Evolutionary conservation across 2,888 invertebrate genomes (phyloP), one percentile per base, ranked within the genome.

Genomic region (Cerastoderma edule): DNA sequence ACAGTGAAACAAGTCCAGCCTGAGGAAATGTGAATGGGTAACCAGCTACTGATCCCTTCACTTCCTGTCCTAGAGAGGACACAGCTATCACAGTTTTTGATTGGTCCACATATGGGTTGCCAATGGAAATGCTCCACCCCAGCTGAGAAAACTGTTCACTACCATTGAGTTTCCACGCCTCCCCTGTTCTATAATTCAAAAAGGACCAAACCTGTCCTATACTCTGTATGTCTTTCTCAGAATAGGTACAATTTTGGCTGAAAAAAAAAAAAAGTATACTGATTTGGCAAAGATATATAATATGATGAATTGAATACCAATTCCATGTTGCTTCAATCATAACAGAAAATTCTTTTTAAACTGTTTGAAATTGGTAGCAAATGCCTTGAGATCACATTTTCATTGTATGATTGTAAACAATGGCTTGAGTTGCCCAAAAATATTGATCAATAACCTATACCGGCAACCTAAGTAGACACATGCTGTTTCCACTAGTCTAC

Each of bases 101-200:
- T 54, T 65, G 48, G 24, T 79, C 77, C 63, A 74, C 72, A 63
- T 78, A 85, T n/a, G 88, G 87, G 33, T 75, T 72, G 8, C 89
- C 89, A 13, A 88, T 72, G 56, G 83, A 84, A 1, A 82, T 64
- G 35, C 83, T 84, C 70, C 78, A 80, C 0, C 88, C 88, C 32
- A 83, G 67, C 66, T 80, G 71, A 39, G 83, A 72, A 28, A 85
- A 84, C 24, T 73, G 48, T 1, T 67, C 67, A 6, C 22, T 13
- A n/a, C 88, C 89, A 27, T 53, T 33, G 8, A 83, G 5, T 32
- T 71, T 57, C 4, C 57, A 57, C 5, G 48, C 71, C 1, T 32
- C 30, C 0, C 68, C 60, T 16, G 35, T 66, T 10, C 64, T 56
- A 1, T 33, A 54, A 22, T 73, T 68, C 24, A 53, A 63, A 39